These are phyloP conservation scores for Gambusia holbrooki DNA, from an alignment of 2,113 vertebrate species.

Conservation along the genomic window DNA sequence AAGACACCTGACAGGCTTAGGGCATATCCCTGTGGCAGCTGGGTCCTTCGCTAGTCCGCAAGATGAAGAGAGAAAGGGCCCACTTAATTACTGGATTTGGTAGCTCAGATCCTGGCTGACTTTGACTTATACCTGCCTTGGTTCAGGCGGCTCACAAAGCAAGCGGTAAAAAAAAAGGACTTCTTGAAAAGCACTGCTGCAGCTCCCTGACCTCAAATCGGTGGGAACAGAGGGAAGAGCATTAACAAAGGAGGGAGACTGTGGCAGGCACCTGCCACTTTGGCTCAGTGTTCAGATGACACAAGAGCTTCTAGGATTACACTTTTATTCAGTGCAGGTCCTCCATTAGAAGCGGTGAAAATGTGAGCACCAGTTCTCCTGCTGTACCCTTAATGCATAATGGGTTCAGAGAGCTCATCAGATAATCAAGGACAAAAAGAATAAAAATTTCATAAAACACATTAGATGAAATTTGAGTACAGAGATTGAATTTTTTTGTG, in stretches of 20 bases:
- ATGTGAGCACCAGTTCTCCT: constrained; percentile 10
- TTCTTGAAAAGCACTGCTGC: constrained; percentile 55
- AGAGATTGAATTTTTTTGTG: not conserved
- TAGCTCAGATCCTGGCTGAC: constrained; percentile 41
- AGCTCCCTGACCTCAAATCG: constrained; percentile 58
- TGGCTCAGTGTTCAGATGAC: constrained; percentile 31
- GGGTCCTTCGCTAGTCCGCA: constrained; percentile 34
- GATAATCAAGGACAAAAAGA: constrained; percentile 32
- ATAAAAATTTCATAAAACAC: constrained; percentile 4
- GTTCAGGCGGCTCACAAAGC: constrained; percentile 28
- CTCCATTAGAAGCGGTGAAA: constrained; percentile 53
- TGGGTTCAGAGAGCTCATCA: constrained; percentile 33
- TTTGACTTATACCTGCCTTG: constrained; percentile 50
- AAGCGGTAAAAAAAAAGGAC: constrained; percentile 24
- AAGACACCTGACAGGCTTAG: constrained; percentile 48
- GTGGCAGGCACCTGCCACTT: constrained; percentile 66
- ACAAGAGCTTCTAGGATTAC: constrained; percentile 53
- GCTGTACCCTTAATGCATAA: constrained; percentile 42
- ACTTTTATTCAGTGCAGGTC: constrained; percentile 33
- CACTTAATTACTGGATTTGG: constrained; percentile 49
- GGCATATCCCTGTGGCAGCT: constrained; percentile 27
- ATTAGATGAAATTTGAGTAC: constrained; percentile 49
- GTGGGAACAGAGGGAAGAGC: constrained; percentile 44
- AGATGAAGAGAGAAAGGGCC: constrained; percentile 38
- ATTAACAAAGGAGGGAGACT: constrained; percentile 48